Evolutionary conservation across 2,888 invertebrate genomes (phyloP).

Genomic region (Parnassius mnemosyne): DNA sequence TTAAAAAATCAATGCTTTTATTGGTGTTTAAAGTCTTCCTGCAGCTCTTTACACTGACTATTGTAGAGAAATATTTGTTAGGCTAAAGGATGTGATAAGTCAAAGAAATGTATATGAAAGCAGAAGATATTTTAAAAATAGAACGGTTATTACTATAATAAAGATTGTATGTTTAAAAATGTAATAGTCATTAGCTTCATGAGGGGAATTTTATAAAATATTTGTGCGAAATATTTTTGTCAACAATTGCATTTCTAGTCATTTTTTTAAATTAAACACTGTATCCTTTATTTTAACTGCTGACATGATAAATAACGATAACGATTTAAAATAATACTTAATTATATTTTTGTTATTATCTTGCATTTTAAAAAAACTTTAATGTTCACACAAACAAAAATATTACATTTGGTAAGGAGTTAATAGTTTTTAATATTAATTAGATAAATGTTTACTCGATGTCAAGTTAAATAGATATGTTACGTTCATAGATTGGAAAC

Average conservation of each 20-base stretch:
- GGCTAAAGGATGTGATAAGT: conserved; percentile 77
- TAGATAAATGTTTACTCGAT: no score
- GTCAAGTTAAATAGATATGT: no score
- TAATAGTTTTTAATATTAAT: no score
- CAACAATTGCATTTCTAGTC: conserved; percentile 11
- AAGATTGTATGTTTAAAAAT: conserved; percentile 16
- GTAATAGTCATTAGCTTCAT: conserved; percentile 9
- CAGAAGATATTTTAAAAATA: conserved; percentile 41
- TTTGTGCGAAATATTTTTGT: conserved; percentile 15
- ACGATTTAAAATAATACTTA: no score
- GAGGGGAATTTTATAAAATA: conserved; percentile 10
- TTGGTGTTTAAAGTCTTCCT: conserved; percentile 77
- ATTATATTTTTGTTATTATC: no score
- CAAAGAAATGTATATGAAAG: conserved; percentile 47
- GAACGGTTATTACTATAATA: conserved; percentile 30
- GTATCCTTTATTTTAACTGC: no score
- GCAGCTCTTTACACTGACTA: conserved; percentile 81
- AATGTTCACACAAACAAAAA: no score
- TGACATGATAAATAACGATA: no score
- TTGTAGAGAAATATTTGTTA: conserved; percentile 71
- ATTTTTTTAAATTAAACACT: neutral
- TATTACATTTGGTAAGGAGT: no score
- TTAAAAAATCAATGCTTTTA: conserved; percentile 34
- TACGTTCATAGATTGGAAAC: no score
- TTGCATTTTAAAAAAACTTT: no score